These are phyloP conservation scores for Dendroctonus valens DNA, from an alignment of 1,140 invertebrate species.

Conservation along the genomic window DNA sequence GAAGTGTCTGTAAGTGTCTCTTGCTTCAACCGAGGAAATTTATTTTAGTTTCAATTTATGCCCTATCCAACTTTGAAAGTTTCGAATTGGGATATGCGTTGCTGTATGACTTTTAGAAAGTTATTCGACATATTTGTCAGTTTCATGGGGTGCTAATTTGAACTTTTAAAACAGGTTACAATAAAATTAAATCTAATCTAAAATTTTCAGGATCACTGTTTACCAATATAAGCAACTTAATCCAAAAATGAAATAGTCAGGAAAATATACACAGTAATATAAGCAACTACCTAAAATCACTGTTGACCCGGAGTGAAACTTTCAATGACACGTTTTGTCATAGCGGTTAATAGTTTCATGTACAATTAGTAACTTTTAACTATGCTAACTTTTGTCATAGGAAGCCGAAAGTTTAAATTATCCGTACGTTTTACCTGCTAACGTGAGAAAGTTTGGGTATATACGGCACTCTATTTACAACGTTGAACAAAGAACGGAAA, in stretches of 20 bases:
- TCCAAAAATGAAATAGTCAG: no score
- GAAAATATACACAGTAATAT: no score
- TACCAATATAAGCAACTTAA: no score
- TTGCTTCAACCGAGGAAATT: slow-evolving; percentile 19
- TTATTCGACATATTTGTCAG: not conserved
- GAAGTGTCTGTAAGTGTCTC: slow-evolving; percentile 32
- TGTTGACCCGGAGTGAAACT: not conserved
- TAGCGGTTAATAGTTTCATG: slow-evolving; percentile 8
- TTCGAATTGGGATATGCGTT: no score
- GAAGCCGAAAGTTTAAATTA: slow-evolving; percentile 21
- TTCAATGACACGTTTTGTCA: slow-evolving; percentile 3
- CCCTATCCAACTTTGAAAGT: not conserved
- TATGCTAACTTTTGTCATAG: slow-evolving; percentile 18
- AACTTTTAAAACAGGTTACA: not conserved
- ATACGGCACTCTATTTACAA: not conserved
- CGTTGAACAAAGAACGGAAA: no score
- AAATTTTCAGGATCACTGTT: not conserved
- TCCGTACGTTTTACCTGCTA: slow-evolving; percentile 6
- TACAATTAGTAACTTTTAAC: slow-evolving; percentile 19
- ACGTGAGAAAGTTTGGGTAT: slow-evolving; percentile 2
- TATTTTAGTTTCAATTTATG: slow-evolving; percentile 30
- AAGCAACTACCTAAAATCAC: no score
- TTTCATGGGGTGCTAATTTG: not conserved
- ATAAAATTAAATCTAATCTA: no score
- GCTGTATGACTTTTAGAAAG: no score